phyloP scores from a whole-genome alignment of 2,797 vertebrate species.

The Martes flavigula region DNA sequence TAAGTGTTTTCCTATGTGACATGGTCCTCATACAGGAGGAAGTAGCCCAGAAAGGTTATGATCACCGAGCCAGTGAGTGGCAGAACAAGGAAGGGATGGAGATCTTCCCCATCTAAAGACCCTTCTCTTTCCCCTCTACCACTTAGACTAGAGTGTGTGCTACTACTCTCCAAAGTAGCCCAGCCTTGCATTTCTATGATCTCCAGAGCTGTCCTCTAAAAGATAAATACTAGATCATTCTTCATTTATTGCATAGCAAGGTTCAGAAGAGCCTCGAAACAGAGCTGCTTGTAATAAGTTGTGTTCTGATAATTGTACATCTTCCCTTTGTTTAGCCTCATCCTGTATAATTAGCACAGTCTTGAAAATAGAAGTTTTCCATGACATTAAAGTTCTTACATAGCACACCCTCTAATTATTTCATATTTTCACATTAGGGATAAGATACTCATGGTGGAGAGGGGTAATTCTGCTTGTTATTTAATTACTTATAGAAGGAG shows the following conservation, averaged over 20 bases:
- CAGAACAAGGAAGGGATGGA: not conserved
- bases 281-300: constrained; percentile 40
- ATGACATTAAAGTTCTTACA: constrained; percentile 65
- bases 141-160: not conserved
- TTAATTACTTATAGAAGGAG: constrained; percentile 66
- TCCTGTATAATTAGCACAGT: constrained; percentile 66
- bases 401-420: constrained; percentile 72
- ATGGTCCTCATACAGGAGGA: not conserved
- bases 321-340: constrained; percentile 54
- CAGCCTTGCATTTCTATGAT: not conserved
- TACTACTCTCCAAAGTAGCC: not conserved
- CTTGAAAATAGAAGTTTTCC: constrained; percentile 70
- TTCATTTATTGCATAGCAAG: not conserved
- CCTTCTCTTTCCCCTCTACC: not conserved
- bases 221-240: not conserved
- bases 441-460: constrained; percentile 61
- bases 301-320: constrained; percentile 43
- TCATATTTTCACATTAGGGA: constrained; percentile 74
- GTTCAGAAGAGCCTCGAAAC: constrained; percentile 20
- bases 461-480: constrained; percentile 54
- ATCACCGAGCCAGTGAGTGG: not conserved
- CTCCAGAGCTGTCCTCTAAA: not conserved
- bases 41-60: not conserved
- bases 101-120: not conserved
- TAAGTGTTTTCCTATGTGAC: not conserved